A percentile compares a stretch with the other conserved stretches of the same genome.
Conservation (phyloP, 2,797 vertebrate species). For the Argya squamiceps region DNA sequence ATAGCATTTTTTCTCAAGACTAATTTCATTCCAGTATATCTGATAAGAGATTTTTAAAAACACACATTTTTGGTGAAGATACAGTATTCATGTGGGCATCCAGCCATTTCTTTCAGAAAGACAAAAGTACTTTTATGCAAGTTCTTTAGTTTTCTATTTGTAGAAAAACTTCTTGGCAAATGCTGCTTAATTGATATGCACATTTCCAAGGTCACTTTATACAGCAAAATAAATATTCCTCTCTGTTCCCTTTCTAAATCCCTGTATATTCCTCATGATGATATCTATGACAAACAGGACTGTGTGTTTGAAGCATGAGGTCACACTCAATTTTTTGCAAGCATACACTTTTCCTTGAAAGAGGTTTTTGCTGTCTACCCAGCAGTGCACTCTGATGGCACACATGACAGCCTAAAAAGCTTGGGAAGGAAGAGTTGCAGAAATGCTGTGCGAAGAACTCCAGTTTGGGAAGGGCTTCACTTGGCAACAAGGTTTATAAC, state of each 20-base stretch:
- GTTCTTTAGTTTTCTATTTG: constrained; percentile 46
- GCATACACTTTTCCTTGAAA: not conserved
- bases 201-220: constrained; percentile 65
- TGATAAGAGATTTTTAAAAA: constrained; percentile 25
- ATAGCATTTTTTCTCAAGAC: not conserved
- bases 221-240: constrained; percentile 16
- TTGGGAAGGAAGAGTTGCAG: not conserved
- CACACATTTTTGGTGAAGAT: constrained; percentile 51
- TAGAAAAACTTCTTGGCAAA: constrained; percentile 61
- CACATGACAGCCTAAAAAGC: fast-evolving
- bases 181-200: constrained; percentile 61
- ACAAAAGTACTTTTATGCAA: not conserved
- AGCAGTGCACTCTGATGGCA: not conserved
- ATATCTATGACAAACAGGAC: not conserved
- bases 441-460: not conserved
- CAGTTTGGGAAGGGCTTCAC: not conserved
- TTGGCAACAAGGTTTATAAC: not conserved
- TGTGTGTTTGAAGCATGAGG: not conserved
- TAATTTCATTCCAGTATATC: constrained; percentile 52
- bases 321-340: not conserved
- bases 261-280: not conserved
- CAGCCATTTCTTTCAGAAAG: constrained; percentile 53
- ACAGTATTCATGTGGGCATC: constrained; percentile 15
- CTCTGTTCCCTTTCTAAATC: constrained; percentile 18
- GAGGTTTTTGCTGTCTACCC: not conserved